Base-by-base conservation (phyloP, 1,140 invertebrate species). In the Parasteatoda tepidariorum region DNA sequence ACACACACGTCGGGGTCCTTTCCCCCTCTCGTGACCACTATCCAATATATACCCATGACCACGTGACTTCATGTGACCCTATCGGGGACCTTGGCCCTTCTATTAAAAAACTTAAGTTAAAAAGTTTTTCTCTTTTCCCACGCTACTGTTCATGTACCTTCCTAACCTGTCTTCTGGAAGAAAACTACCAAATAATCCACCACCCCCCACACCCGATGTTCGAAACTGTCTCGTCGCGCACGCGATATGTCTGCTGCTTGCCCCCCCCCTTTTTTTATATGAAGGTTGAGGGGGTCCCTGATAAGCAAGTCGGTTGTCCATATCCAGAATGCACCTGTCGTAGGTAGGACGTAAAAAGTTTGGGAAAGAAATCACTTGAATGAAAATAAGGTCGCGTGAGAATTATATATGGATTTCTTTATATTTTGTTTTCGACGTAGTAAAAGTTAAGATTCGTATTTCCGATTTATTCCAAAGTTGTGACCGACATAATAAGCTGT, bases 1-100 rank as follows among this genome's bases (percentile, higher is more conserved):
- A 75, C 73, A 62, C 73, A 75, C 73, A 75, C 73, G 73, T 61
- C 57, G n/a, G 24, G 7, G n/a, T 9, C 57, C 11, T 13, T 9
- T 30, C 48, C 48, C 70, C 54, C 26, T 41, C 31, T 38, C 31
- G 26, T 41, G 57, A 62, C 48, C 54, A 55, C 18, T 31, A 73
- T 55, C 68, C 68, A 55, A 26, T 30, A 24, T 61, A 30, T 24
- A 24, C 59, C 38, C n/a, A n/a, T 48, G 38, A 48, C 57, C 57
- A 59, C 57, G 57, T 59, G 57, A 59, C n/a, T 22, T 7, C 7
- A 7, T 22, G 18, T 59, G 57, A 26, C 57, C 57, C 57, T 7
- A 22, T n/a, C 24, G 2, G 68, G 26, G 73, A 61, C 73, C 55
- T 75, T 62, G 31, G 31, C 73, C 73, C 61, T 75, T 38, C 55